Evolutionary conservation across 2,797 vertebrate genomes (phyloP), one percentile per base, ranked within the genome.

Genomic region (Sternarchorhynchus goeldii): DNA sequence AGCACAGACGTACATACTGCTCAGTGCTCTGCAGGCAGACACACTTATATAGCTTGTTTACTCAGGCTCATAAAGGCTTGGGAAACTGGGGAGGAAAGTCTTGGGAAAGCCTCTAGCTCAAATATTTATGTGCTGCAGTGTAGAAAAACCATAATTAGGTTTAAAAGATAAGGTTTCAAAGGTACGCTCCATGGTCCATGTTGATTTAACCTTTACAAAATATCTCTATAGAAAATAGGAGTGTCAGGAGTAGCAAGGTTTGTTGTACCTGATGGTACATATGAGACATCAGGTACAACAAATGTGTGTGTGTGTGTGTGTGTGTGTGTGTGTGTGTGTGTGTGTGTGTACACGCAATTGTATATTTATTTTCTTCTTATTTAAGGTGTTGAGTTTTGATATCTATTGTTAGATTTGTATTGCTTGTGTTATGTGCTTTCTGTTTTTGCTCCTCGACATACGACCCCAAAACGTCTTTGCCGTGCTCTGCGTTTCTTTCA

Each of bases 51-150:
- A 10, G 20, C 17, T 68, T 41, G 67, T 70, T 55, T 55, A 18
- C 67, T 70, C 50, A 56, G 67, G 7, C 67, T 70, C 29, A 70
- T 29, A 31, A 70, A 68, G 41, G 20, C 41, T 68, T 66, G 34
- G 34, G 64, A 66, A 66, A 66, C 7, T 18, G 64, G 36, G n/a
- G 64, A 34, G 64, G n/a, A 45, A 66, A 68, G 39, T 20, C 41
- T 68, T 32, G 50, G 67, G 67, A 31, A 56, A 55, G 67, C 67
- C 16, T 6, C 16, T 50, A 12, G 1, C 50, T 31, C 67, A 55
- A 55, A 45, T 50, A 68, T 68, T 68, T 68, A 41, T 8, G 29
- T 17, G 25, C 29, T 55, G 45, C 21, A 29, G 6, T 4, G 25
- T 32, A 31, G 31, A 69, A 69, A 25, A 31, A 29, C 5, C 25